Conservation (phyloP, 2,113 vertebrate species). For the Myrmophylax atrothorax region DNA sequence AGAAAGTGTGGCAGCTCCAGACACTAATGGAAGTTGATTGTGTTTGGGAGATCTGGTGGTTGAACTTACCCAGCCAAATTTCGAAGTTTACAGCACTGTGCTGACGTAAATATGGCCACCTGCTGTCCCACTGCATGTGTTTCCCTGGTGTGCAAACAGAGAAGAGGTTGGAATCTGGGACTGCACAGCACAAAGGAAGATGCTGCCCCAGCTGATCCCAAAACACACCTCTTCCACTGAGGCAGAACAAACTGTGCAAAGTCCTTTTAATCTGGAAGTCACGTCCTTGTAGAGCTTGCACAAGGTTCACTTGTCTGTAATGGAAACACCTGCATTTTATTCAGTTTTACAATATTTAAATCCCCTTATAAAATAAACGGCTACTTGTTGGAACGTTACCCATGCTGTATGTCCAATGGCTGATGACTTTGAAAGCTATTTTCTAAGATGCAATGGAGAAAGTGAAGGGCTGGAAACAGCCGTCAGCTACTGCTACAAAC, state of each 20-base stretch:
- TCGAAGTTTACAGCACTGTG: neutral
- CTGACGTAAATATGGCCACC: neutral
- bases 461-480: neutral
- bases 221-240: neutral
- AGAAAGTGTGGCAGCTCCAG: neutral
- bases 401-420: constrained; percentile 19
- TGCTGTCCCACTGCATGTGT: neutral
- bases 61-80: neutral
- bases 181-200: neutral
- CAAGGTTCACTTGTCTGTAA: constrained; percentile 10
- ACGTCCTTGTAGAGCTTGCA: neutral
- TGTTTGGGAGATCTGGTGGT: neutral
- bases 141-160: neutral
- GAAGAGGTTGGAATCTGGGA: rapidly evolving
- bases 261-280: constrained; percentile 23
- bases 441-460: constrained; percentile 12
- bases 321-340: constrained; percentile 60
- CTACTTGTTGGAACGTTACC: constrained; percentile 25
- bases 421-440: constrained; percentile 47
- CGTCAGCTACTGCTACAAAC: neutral
- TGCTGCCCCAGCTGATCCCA: neutral
- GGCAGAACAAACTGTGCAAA: neutral
- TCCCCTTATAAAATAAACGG: constrained; percentile 67
- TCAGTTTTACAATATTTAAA: constrained; percentile 70
- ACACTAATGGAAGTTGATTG: neutral